Evolutionary conservation across 1,140 invertebrate genomes (phyloP), one percentile per base, ranked within the genome.

Genomic region (Caenorhabditis remanei): DNA sequence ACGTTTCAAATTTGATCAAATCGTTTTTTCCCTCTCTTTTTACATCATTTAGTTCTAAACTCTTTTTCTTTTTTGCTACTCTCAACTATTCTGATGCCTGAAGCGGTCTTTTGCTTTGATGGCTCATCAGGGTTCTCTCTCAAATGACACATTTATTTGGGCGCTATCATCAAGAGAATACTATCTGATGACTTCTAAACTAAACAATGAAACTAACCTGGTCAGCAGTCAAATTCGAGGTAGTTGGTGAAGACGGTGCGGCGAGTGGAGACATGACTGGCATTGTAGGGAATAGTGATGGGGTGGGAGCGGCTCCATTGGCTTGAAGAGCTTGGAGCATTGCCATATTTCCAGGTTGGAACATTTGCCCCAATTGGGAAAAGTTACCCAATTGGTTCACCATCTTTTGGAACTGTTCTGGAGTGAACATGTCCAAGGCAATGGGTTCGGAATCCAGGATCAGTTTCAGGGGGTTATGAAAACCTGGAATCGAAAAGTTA

Each of bases 171-270:
- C 46, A 79, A 24, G 46, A 14, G 53, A 50, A 53, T 9, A 53
- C 11, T 32, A 32, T 32, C 32, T n/a, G 46, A 79, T 21, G 21
- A 79, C n/a, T 79, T 79, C 71, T 50, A 79, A 79, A 50, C 24
- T n/a, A 79, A 79, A 79, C 71, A 85, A 75, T 53, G 14, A 63
- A 56, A 79, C 85, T 75, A 56, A 85, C 85, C 85, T 85, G 85
- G 67, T 85, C 85, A 58, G 67, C 65, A 75, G 63, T 75, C 46
- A 85, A 67, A 56, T 85, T 85, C n/a, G 85, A 85, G 48, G 85
- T 85, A 19, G 85, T 85, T 7, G 85, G 85, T 40, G 85, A 85
- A n/a, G 85, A 75, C 24, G 71, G 71, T 56, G 85, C 85, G 40
- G 85, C 63, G 24, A 65, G 46, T 8, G 63, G 8, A 19, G 85